A percentile compares a stretch with the other conserved stretches of the same genome.
These are phyloP conservation scores for Parasteatoda tepidariorum DNA, from an alignment of 1,140 invertebrate species.

Conservation along the genomic window DNA sequence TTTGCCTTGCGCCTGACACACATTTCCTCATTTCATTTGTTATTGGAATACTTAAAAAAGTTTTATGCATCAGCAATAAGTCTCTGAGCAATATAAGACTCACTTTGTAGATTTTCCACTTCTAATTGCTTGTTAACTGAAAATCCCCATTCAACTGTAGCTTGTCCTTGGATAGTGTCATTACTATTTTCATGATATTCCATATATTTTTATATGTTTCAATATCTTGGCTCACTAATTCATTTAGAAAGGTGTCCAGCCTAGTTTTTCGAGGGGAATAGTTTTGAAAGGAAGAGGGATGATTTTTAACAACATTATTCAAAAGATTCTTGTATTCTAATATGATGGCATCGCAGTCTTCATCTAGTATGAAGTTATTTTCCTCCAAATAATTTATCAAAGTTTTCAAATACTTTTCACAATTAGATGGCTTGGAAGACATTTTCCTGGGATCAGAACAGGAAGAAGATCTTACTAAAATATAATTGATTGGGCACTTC, in stretches of 20 bases:
- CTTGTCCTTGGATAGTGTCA: too few relatives aligned
- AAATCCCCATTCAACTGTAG: too few relatives aligned
- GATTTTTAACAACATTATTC: not conserved
- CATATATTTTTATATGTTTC: too few relatives aligned
- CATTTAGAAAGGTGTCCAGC: too few relatives aligned
- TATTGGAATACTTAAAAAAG: not conserved
- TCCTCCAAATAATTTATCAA: not conserved
- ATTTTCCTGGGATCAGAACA: constrained; percentile 1
- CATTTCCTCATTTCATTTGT: not conserved
- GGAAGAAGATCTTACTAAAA: not conserved
- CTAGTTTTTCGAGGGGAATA: too few relatives aligned
- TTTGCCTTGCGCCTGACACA: not conserved
- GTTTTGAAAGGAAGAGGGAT: not conserved
- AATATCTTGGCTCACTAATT: too few relatives aligned
- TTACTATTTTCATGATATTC: too few relatives aligned
- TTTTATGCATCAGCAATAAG: not conserved
- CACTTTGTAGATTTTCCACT: not conserved
- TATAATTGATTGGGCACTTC: constrained; percentile 16
- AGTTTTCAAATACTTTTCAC: not conserved
- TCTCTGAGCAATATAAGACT: not conserved
- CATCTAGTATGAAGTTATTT: not conserved
- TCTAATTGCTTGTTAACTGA: too few relatives aligned
- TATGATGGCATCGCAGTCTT: not conserved
- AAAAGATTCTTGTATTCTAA: not conserved
- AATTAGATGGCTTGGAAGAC: not conserved